These are phyloP conservation scores for Hippocampus barbouri DNA, from an alignment of 2,113 vertebrate species.

Conservation along the genomic window DNA sequence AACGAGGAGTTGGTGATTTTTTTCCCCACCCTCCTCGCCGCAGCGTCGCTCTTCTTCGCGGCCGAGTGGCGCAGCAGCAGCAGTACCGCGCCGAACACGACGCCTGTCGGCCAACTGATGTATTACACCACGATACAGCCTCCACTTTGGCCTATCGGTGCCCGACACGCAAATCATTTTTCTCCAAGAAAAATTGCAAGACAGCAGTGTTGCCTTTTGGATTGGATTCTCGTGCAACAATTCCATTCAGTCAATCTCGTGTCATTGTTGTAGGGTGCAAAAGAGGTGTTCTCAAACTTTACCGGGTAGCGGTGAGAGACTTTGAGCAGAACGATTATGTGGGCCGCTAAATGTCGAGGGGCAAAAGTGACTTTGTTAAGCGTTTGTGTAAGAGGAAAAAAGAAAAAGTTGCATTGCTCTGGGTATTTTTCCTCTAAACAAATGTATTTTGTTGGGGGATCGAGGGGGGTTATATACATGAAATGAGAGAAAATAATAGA, in stretches of 20 bases:
- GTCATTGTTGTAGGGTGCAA: slow-evolving; percentile 22
- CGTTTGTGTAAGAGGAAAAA: too few relatives aligned
- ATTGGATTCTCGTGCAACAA: slow-evolving; percentile 54
- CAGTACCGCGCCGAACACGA: background rate
- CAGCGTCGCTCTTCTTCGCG: slow-evolving; percentile 44
- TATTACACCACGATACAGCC: background rate
- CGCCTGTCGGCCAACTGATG: background rate
- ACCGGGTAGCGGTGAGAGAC: background rate
- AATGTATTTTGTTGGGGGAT: too few relatives aligned
- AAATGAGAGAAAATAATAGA: too few relatives aligned
- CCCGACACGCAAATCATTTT: background rate
- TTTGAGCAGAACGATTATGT: background rate
- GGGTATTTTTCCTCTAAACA: too few relatives aligned
- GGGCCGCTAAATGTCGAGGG: background rate
- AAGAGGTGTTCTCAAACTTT: background rate
- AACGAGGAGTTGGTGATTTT: slow-evolving; percentile 41
- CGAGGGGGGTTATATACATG: too few relatives aligned
- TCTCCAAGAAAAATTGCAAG: slow-evolving; percentile 18
- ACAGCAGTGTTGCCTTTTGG: slow-evolving; percentile 28
- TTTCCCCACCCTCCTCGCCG: slow-evolving; percentile 14
- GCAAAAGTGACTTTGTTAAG: background rate
- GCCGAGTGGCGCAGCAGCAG: slow-evolving; percentile 3
- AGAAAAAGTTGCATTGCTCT: too few relatives aligned
- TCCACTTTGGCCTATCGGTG: background rate
- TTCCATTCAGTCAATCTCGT: slow-evolving; percentile 43